Evolutionary conservation across 53 echinoderm and acorn worm species (phyloP).

Genomic region (Astropecten irregularis): DNA sequence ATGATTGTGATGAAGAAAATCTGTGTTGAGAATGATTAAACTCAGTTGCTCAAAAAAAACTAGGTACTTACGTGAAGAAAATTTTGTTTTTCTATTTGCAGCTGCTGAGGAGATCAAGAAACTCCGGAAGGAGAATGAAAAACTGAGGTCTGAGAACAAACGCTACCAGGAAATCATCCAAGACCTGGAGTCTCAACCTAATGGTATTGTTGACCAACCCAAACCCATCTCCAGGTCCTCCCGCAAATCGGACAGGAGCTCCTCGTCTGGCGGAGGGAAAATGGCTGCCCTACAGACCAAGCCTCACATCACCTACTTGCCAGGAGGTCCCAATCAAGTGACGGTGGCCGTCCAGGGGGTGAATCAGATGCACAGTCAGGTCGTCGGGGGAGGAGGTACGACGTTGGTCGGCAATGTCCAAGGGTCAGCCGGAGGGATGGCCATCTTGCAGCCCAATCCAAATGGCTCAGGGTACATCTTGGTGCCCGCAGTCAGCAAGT

Average conservation of each 20-base stretch:
- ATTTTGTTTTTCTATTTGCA: conserved; percentile 8
- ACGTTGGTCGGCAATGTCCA: conserved; percentile 34
- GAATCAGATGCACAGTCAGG: conserved; percentile 39
- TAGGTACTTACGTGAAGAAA: too few species aligned
- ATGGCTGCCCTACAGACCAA: conserved; percentile 21
- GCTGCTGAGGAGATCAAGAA: conserved; percentile 88
- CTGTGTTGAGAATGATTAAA: too few species aligned
- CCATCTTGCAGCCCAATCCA: conserved; percentile 53
- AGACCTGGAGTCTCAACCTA: conserved; percentile 74
- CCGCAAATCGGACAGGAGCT: background rate
- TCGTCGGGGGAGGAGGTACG: conserved; percentile 11
- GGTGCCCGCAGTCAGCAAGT: conserved; percentile 50
- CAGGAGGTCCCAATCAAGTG: conserved; percentile 51
- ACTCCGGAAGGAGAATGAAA: conserved; percentile 81
- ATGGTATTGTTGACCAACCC: conserved; percentile 52
- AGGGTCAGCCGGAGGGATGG: conserved; percentile 39
- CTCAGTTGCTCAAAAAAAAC: too few species aligned
- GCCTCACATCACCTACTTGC: conserved; percentile 43
- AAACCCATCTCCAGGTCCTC: conserved; percentile 6
- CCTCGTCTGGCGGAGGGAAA: background rate
- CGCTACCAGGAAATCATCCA: conserved; percentile 73
- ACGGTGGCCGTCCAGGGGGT: conserved; percentile 48
- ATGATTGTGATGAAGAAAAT: too few species aligned
- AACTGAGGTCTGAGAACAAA: conserved; percentile 82
- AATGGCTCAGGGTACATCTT: conserved; percentile 54